Base-by-base conservation (phyloP, 2,888 invertebrate genomes). In the Spicauda simplicius region DNA sequence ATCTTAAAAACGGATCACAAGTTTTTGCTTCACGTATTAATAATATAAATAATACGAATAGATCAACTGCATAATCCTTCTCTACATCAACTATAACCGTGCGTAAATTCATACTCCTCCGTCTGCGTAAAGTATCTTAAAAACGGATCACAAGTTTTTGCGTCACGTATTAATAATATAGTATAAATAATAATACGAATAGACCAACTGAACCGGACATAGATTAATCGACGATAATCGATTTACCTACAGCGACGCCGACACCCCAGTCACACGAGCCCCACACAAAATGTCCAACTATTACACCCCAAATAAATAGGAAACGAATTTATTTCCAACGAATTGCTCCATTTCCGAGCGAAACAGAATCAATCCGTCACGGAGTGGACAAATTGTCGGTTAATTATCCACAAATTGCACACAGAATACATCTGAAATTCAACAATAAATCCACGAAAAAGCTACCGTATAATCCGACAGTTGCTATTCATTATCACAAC, bases 291-390 rank as follows among this genome's bases (percentile, higher is more conserved):
- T 85, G 85, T 84, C 86, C 84, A 81, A 82, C 83, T 71, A 76
- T 82, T 81, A 81, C 82, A 82, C 81, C 84, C 86, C 79, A 77
- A 81, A 84, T 79, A 83, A 82, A 82, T 85, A 83, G 82, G 83
- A 85, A 85, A 81, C 81, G 80, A 80, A 87, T 88, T 87, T 86
- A 89, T 90, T 85, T 84, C 79, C 80, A 74, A 70, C 73, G 75
- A 85, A 91, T 92, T 86, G 89, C 83, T 87, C 88, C 81, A 91
- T 91, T 90, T 92, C 91, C 88, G 85, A 72, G 74, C 77, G 72
- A 83, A 84, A 85, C 79, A 79, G 80, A 87, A 80, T 87, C 85
- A 82, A 88, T 90, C 85, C 80, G 88, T 81, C 82, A 83, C 78
- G 80, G 82, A 75, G 77, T 81, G 81, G 84, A 85, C 86, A 82